A percentile compares a stretch with the other conserved stretches of the same genome.
Conservation (phyloP, 2,888 invertebrate genomes). For the Crocallis elinguaria region DNA sequence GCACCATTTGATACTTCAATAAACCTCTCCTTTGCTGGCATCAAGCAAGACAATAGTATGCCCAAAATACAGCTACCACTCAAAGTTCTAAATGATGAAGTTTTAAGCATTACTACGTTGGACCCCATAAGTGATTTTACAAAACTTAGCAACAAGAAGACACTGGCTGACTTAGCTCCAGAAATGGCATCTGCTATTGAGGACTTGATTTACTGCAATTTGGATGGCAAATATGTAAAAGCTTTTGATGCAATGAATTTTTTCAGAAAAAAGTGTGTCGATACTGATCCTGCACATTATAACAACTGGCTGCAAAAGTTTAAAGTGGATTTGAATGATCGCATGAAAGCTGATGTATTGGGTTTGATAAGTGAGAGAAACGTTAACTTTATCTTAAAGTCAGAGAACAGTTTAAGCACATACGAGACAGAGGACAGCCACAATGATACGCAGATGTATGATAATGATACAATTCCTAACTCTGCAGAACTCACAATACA, state of each 20-base stretch:
- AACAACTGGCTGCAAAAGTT: conserved; percentile 73
- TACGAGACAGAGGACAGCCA: conserved; percentile 57
- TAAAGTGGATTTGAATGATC: conserved; percentile 56
- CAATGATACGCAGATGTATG: conserved; percentile 74
- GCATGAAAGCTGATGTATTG: conserved; percentile 58
- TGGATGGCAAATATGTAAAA: conserved; percentile 69
- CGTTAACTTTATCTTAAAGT: conserved; percentile 64
- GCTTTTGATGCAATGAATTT: conserved; percentile 63
- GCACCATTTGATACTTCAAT: conserved; percentile 31
- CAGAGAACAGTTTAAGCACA: conserved; percentile 66
- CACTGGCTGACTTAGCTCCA: conserved; percentile 53
- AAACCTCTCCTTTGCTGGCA: conserved; percentile 29
- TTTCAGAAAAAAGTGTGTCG: conserved; percentile 68
- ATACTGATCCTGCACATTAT: conserved; percentile 61
- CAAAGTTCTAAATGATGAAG: conserved; percentile 39
- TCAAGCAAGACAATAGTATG: conserved; percentile 42
- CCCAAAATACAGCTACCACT: conserved; percentile 60
- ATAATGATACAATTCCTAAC: conserved; percentile 71
- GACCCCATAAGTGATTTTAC: conserved; percentile 86
- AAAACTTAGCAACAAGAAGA: conserved; percentile 64
- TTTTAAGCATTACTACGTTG: conserved; percentile 82
- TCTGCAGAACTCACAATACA: conserved; percentile 63
- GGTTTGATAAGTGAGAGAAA: conserved; percentile 58
- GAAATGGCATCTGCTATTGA: conserved; percentile 72
- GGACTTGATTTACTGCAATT: conserved; percentile 64